Conservation (phyloP, 2,113 vertebrate genomes). For the Grammomys surdaster region DNA sequence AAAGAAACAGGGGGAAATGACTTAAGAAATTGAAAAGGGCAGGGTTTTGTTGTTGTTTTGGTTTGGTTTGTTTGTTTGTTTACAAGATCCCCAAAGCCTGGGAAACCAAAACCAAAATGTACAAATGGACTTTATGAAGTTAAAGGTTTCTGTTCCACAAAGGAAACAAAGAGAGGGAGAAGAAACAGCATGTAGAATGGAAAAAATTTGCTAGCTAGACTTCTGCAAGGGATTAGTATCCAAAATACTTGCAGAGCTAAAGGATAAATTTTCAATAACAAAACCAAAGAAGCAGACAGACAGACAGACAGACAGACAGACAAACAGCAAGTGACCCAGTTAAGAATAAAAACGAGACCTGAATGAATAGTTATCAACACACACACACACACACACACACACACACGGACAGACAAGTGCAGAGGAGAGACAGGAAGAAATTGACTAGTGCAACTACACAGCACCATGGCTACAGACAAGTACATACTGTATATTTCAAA, state of each 20-base stretch:
- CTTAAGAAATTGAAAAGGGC: too few species aligned
- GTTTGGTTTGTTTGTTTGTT: not conserved
- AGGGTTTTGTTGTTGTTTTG: too few species aligned
- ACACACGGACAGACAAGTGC: not conserved
- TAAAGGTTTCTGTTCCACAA: not conserved
- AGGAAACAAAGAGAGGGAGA: not conserved
- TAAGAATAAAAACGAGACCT: not conserved
- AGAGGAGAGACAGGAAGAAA: not conserved
- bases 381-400: not conserved
- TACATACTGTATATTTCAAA: not conserved
- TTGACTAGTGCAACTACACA: too few species aligned
- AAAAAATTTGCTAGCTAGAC: not conserved
- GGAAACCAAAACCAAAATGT: not conserved
- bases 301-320: not conserved
- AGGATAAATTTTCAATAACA: not conserved
- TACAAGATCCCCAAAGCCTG: not conserved
- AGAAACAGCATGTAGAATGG: not conserved
- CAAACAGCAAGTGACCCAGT: not conserved
- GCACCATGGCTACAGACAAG: not conserved
- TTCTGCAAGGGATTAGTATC: not conserved
- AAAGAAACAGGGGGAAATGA: not conserved
- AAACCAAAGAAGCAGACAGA: not conserved
- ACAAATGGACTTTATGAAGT: not conserved
- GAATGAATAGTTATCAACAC: not conserved
- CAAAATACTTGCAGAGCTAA: not conserved